A percentile compares a stretch with the other conserved stretches of the same genome.
These are phyloP conservation scores for Tetraodon nigroviridis DNA, from an alignment of 2,113 vertebrate species.

Conservation along the genomic window DNA sequence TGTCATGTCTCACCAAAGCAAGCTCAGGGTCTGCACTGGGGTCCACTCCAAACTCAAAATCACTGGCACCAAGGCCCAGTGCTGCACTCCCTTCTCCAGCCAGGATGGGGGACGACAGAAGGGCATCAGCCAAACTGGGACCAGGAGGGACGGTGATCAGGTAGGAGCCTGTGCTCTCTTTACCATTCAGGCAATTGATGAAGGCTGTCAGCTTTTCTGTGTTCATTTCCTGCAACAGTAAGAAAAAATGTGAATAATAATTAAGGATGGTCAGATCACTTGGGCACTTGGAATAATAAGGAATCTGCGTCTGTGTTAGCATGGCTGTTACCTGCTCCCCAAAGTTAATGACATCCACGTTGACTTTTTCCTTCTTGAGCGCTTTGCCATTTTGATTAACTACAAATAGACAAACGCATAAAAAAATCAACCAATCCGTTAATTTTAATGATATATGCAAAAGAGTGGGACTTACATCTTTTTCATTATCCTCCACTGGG, in stretches of 20 bases:
- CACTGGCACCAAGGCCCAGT: conserved; percentile 87
- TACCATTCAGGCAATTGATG: conserved; percentile 91
- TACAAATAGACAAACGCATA: conserved; percentile 41
- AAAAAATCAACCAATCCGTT: too few species aligned
- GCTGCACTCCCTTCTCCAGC: conserved; percentile 90
- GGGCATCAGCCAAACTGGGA: conserved; percentile 90
- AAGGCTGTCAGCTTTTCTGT: conserved; percentile 93
- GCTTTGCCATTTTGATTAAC: conserved; percentile 94
- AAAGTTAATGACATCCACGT: conserved; percentile 94
- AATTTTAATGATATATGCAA: too few species aligned
- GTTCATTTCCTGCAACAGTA: conserved; percentile 81
- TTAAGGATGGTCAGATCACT: not conserved
- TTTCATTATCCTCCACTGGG: conserved; percentile 90
- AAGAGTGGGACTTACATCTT: conserved; percentile 79
- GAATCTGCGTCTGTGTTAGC: not conserved
- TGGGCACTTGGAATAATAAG: not conserved
- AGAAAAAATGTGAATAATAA: not conserved
- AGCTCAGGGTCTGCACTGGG: conserved; percentile 92
- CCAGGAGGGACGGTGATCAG: conserved; percentile 93
- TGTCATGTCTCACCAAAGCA: conserved; percentile 80
- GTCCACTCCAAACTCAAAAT: conserved; percentile 96
- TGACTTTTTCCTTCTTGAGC: conserved; percentile 98
- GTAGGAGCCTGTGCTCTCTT: conserved; percentile 90
- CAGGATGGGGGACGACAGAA: conserved; percentile 91
- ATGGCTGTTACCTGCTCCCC: conserved; percentile 85